Conservation (phyloP, 2,888 invertebrate species). For the Gymnosoma rotundatum region DNA sequence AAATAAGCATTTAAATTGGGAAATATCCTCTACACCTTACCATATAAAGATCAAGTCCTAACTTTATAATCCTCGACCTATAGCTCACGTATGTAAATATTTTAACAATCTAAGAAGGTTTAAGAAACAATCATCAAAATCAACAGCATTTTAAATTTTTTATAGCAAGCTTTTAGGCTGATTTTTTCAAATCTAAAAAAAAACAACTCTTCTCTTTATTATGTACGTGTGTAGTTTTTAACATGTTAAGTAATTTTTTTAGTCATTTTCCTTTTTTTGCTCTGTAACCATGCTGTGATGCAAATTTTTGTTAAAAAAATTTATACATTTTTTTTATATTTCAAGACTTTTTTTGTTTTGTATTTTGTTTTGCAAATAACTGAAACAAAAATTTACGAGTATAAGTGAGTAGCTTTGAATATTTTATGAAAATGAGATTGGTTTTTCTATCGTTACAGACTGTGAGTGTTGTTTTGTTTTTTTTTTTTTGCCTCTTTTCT, state of each 20-base stretch:
- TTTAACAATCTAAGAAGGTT: slow-evolving; percentile 18
- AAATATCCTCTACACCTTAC: too few relatives aligned
- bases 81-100: slow-evolving; percentile 23
- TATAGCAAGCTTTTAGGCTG: slow-evolving; percentile 59
- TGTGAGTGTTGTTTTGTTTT: neutral
- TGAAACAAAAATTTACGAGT: slow-evolving; percentile 45
- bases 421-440: slow-evolving; percentile 75
- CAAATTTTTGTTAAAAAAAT: neutral
- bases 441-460: slow-evolving; percentile 62
- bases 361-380: slow-evolving; percentile 16
- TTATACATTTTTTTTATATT: too few relatives aligned
- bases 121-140: slow-evolving; percentile 7
- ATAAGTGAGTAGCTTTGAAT: slow-evolving; percentile 73
- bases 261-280: neutral
- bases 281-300: slow-evolving; percentile 7
- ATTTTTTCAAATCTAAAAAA: neutral
- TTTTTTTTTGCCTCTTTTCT: slow-evolving; percentile 5
- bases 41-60: too few relatives aligned
- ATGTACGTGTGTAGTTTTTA: too few relatives aligned
- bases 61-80: neutral
- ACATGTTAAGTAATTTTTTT: too few relatives aligned
- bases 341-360: neutral
- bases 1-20: too few relatives aligned
- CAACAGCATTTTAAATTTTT: slow-evolving; percentile 15
- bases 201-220: too few relatives aligned